Base-by-base conservation (phyloP, 2,113 vertebrate species). In the Hemiscyllium ocellatum region DNA sequence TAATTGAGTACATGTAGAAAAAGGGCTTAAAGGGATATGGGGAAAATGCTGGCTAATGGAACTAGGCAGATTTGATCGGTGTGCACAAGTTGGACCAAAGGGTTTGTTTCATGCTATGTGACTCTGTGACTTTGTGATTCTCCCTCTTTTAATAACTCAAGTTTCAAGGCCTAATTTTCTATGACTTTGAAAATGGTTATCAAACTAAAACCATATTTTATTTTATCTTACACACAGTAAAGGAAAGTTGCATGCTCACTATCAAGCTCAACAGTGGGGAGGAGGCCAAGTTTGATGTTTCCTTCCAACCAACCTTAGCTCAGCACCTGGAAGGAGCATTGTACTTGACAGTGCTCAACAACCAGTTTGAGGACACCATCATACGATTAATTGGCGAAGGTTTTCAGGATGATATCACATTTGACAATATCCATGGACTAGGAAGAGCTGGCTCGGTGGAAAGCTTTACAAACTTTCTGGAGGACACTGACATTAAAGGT, bases 321-420 rank as follows among this genome's bases (percentile, higher is more conserved):
- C 97, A 97, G 80, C 97, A 2, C 3, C 94, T 97, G 80, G 96
- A 97, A 87, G 98, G 97, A 70, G 96, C 65, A 95, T 97, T 99
- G 80, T 96, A 50, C 47, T 69, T 99, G 56, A 96, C 97, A 0
- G 96, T 99, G 95, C 96, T 98, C 85, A 96, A 98, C 97, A 98
- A 97, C 96, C 98, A 97, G 3, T 98, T 97, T 4, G 97, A 98
- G 95, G 97, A 97, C 5, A 98, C 96, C 15, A 6, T 78, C 80
- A 97, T 99, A 95, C 97, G 96, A 85, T 86, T 99, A 96, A 96
- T 96, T 17, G 99, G 97, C 0, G 98, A 99, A 95, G 97, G 98
- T 89, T 98, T 98, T 4, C 96, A 97, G 96, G 98, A 98, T 52
- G 97, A 98, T 0, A 95, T 99, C 96, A 98, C 98, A 0, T 89